phyloP scores from a whole-genome alignment of 2,113 vertebrate genomes.

The Indicator maculatus region DNA sequence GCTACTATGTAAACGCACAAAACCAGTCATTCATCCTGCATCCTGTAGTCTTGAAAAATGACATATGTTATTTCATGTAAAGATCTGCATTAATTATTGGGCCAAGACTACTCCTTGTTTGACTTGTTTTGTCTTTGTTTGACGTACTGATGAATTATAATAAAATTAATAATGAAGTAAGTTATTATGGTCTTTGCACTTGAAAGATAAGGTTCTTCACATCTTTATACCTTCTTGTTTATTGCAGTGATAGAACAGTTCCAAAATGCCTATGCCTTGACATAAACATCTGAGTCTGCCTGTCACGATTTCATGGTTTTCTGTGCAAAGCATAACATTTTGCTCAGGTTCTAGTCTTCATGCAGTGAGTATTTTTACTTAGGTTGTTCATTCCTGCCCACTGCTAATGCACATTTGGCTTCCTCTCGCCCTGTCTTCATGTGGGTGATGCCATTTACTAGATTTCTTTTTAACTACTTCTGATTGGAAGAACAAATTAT shows the following conservation, averaged over 20 bases:
- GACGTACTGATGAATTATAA: neutral
- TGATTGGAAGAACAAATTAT: neutral
- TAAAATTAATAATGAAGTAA: neutral
- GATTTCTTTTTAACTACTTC: neutral
- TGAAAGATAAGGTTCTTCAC: neutral
- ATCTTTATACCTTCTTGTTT: neutral
- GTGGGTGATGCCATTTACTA: neutral
- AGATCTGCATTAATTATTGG: neutral
- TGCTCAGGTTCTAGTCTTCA: neutral
- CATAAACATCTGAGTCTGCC: neutral
- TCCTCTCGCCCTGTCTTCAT: neutral
- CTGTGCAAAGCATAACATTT: neutral
- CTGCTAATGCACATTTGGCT: neutral
- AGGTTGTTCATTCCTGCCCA: neutral
- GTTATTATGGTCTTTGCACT: neutral
- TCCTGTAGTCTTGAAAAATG: neutral
- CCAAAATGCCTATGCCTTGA: neutral
- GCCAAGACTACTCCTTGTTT: neutral
- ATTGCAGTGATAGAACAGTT: neutral
- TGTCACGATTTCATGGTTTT: neutral
- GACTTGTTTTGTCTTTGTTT: neutral
- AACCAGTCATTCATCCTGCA: neutral
- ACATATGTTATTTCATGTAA: neutral
- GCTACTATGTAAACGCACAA: neutral
- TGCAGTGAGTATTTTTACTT: neutral